These are phyloP conservation scores for Leptinotarsa lineolata DNA, from an alignment of 1,140 invertebrate species.

Conservation along the genomic window DNA sequence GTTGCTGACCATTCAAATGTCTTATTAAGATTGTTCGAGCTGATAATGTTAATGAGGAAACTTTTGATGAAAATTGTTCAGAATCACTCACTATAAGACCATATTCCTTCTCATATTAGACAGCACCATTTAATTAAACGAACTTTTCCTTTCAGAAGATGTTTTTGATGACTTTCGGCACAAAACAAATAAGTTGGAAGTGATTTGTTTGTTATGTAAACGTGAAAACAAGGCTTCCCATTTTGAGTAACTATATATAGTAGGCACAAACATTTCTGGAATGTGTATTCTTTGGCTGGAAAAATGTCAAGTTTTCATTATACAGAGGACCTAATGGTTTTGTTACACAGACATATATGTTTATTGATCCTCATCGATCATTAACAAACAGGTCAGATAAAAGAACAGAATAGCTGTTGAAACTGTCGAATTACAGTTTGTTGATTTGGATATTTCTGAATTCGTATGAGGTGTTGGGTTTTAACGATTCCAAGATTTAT, in stretches of 20 bases:
- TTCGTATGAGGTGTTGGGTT: no score
- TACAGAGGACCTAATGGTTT: no score
- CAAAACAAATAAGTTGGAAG: slow-evolving; percentile 10
- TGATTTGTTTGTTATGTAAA: not conserved
- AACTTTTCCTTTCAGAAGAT: not conserved
- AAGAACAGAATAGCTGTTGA: no score
- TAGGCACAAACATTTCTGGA: no score
- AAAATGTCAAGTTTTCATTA: no score
- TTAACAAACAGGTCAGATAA: no score
- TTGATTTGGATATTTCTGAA: no score
- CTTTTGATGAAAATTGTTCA: slow-evolving; percentile 25
- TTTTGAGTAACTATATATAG: not conserved
- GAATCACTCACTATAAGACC: slow-evolving; percentile 1
- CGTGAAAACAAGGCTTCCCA: not conserved
- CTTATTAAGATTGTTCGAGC: slow-evolving; percentile 26
- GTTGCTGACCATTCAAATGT: slow-evolving; percentile 27
- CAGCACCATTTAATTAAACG: slow-evolving; percentile 10
- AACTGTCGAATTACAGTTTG: no score
- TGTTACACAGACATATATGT: no score
- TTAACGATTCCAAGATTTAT: no score
- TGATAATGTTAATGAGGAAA: slow-evolving; percentile 27
- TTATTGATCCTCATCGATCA: no score
- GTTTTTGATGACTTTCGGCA: not conserved
- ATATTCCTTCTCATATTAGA: not conserved
- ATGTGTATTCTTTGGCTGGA: no score